Evolutionary conservation across 1,140 invertebrate genomes (phyloP).

Genomic region (Cydia amplana): DNA sequence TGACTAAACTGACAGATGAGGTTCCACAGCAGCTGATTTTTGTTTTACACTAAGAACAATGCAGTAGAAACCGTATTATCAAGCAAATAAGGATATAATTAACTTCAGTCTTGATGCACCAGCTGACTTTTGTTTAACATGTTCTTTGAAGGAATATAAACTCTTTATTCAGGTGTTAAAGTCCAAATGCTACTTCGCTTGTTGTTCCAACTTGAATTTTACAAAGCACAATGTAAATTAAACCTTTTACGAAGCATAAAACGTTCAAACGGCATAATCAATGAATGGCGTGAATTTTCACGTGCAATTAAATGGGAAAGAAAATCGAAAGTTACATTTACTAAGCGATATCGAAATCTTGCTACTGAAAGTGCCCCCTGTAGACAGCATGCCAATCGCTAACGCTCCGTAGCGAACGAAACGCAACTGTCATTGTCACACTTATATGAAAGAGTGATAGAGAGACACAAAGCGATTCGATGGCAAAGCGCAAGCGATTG

Average conservation of each 20-base stretch:
- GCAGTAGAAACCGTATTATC: slow-evolving; percentile 34
- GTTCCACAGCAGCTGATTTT: slow-evolving; percentile 52
- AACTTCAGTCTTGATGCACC: slow-evolving; percentile 20
- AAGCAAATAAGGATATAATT: slow-evolving; percentile 20
- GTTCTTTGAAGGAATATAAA: neutral
- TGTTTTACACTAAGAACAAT: slow-evolving; percentile 20
- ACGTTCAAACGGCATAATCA: neutral
- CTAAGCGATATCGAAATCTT: neutral
- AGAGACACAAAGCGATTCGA: too few relatives aligned
- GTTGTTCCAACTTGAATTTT: neutral
- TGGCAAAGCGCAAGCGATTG: too few relatives aligned
- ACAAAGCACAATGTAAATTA: neutral
- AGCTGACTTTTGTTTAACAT: slow-evolving; percentile 1
- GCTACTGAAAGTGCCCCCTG: too few relatives aligned
- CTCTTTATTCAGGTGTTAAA: neutral
- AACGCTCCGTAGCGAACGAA: too few relatives aligned
- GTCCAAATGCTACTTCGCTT: neutral
- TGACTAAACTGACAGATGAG: slow-evolving; percentile 48
- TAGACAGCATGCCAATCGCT: too few relatives aligned
- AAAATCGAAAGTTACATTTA: slow-evolving; percentile 6
- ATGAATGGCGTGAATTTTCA: neutral
- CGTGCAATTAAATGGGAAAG: neutral
- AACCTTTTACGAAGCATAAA: neutral
- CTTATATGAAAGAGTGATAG: too few relatives aligned
- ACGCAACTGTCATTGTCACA: too few relatives aligned